Conservation (phyloP, 1,140 invertebrate species). For the Trachymyrmex septentrionalis region DNA sequence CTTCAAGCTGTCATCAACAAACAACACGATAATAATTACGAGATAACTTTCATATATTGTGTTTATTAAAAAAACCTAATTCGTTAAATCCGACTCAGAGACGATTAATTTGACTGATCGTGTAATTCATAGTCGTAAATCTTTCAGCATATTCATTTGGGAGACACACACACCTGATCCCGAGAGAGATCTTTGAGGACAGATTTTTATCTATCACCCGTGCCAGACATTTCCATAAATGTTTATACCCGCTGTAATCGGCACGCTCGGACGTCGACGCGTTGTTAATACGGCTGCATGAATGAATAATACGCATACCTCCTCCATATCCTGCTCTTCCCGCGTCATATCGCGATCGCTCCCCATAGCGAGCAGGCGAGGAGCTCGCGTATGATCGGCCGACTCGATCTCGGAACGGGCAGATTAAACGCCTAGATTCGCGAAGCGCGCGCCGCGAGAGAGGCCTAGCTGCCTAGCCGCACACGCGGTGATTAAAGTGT, state of each 20-base stretch:
- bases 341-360: conserved; percentile 47
- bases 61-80: conserved; percentile 8
- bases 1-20: background rate
- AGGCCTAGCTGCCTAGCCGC: conserved; percentile 27
- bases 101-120: background rate
- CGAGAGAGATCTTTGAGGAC: background rate
- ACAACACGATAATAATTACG: background rate
- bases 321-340: conserved; percentile 6
- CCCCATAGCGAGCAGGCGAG: conserved; percentile 37
- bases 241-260: conserved; percentile 35
- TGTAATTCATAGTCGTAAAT: conserved; percentile 29
- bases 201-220: background rate
- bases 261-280: conserved; percentile 14
- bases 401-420: conserved; percentile 53
- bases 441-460: conserved; percentile 36
- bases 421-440: conserved; percentile 67
- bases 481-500: conserved; percentile 74
- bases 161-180: conserved; percentile 6
- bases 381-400: conserved; percentile 52
- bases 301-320: conserved; percentile 54
- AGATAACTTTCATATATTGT: background rate
- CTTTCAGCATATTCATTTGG: conserved; percentile 22
- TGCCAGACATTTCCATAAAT: conserved; percentile 55
- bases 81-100: background rate
- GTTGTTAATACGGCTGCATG: conserved; percentile 40